A percentile compares a stretch with the other conserved stretches of the same genome.
These are phyloP conservation scores for Astur gentilis DNA, from an alignment of 2,113 vertebrate genomes.

Conservation along the genomic window DNA sequence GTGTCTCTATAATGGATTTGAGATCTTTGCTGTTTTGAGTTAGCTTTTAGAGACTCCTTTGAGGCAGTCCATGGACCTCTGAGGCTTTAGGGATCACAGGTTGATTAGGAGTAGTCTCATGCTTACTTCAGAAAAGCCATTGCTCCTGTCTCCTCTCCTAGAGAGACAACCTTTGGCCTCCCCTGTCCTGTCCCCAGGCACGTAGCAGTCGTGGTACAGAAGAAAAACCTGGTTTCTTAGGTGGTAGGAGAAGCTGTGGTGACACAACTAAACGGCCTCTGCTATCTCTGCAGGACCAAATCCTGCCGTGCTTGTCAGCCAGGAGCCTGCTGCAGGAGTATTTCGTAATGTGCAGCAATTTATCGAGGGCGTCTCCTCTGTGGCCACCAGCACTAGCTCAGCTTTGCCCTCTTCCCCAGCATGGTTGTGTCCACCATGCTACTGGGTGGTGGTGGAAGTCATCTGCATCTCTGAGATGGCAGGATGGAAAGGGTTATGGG, in stretches of 20 bases:
- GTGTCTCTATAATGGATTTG: neutral
- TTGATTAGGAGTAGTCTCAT: rapidly evolving
- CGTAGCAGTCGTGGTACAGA: rapidly evolving
- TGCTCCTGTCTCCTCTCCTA: neutral
- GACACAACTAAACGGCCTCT: neutral
- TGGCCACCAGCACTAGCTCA: neutral
- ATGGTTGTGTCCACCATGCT: rapidly evolving
- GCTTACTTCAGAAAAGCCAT: neutral
- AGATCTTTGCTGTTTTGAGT: neutral
- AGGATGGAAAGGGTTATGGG: neutral
- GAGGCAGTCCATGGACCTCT: neutral
- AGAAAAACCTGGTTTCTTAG: neutral
- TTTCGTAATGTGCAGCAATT: neutral
- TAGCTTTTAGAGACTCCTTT: neutral
- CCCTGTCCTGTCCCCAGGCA: neutral
- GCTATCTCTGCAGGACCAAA: neutral
- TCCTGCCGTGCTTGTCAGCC: neutral
- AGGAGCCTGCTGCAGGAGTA: neutral
- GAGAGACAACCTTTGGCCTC: neutral
- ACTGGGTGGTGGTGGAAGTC: neutral
- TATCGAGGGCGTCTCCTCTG: neutral
- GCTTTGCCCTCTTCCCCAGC: neutral
- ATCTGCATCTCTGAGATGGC: neutral
- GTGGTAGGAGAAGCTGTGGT: neutral
- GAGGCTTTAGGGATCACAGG: neutral